A percentile compares a stretch with the other conserved stretches of the same genome.
phyloP scores from a whole-genome alignment of 2,888 invertebrate species.

The Laspeyria flexula region DNA sequence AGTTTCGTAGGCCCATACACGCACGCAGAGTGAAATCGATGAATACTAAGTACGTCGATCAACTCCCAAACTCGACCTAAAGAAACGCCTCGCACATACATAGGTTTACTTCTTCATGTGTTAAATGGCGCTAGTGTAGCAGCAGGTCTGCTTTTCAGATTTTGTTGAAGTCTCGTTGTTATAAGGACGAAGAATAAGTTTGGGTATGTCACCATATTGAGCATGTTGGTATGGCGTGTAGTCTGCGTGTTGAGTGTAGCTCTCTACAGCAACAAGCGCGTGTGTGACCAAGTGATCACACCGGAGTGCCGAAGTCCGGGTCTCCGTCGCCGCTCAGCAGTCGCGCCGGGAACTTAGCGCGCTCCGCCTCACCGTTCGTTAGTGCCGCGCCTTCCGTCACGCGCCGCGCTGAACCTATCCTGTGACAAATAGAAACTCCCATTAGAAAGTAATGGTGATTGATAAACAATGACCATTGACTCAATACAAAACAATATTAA shows the following conservation, averaged over 20 bases:
- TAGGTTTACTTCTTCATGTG: background rate
- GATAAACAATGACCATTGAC: too few species aligned
- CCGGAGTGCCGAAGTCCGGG: constrained; percentile 89
- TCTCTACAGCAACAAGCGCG: background rate
- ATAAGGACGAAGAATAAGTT: background rate
- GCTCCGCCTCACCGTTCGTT: constrained; percentile 59
- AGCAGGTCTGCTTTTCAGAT: background rate
- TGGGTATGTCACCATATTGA: background rate
- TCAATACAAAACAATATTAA: too few species aligned
- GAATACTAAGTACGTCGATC: constrained; percentile 30
- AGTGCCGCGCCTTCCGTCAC: constrained; percentile 58
- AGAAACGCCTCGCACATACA: background rate
- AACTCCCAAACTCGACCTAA: constrained; percentile 4
- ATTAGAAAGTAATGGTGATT: too few species aligned
- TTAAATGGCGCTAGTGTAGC: background rate
- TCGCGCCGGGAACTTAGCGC: constrained; percentile 49
- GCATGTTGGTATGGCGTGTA: constrained; percentile 1
- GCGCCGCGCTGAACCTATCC: constrained; percentile 80
- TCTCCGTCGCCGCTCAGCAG: constrained; percentile 86
- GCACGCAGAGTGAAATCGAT: constrained; percentile 34
- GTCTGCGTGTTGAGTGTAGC: constrained; percentile 1
- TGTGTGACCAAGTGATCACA: too few species aligned
- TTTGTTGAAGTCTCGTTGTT: background rate
- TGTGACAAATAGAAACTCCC: constrained; percentile 33
- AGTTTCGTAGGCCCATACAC: constrained; percentile 41